Evolutionary conservation across 2,797 vertebrate species (phyloP).

Genomic region (Ficedula albicollis): DNA sequence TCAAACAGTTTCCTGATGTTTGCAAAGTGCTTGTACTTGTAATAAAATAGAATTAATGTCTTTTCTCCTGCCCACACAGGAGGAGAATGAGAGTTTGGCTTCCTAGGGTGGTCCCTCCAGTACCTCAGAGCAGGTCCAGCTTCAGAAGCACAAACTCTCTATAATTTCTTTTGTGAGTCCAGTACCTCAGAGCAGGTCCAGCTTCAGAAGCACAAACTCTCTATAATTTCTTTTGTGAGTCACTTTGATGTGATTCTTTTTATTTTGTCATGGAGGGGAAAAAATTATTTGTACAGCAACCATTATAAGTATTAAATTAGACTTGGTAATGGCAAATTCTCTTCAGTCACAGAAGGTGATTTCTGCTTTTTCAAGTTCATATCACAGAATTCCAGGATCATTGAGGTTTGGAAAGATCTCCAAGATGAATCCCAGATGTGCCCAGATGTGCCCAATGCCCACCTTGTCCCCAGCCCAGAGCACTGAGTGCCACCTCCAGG

Average conservation of each 20-base stretch:
- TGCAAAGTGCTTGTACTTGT: background rate
- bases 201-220: background rate
- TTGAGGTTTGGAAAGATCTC: background rate
- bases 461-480: background rate
- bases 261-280: background rate
- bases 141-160: background rate
- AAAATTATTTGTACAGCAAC: background rate
- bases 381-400: background rate
- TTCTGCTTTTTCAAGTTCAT: background rate
- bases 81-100: background rate
- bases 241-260: background rate
- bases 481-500: background rate
- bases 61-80: background rate
- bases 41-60: background rate
- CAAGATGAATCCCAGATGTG: background rate
- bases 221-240: background rate
- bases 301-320: background rate
- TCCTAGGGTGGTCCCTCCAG: background rate
- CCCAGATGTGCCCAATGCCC: background rate
- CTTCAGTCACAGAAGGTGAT: background rate
- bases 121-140: background rate
- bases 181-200: background rate
- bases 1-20: background rate
- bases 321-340: background rate
- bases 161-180: background rate